Evolutionary conservation across 2,113 vertebrate species (phyloP).

Genomic region (Cyanocitta stelleri): DNA sequence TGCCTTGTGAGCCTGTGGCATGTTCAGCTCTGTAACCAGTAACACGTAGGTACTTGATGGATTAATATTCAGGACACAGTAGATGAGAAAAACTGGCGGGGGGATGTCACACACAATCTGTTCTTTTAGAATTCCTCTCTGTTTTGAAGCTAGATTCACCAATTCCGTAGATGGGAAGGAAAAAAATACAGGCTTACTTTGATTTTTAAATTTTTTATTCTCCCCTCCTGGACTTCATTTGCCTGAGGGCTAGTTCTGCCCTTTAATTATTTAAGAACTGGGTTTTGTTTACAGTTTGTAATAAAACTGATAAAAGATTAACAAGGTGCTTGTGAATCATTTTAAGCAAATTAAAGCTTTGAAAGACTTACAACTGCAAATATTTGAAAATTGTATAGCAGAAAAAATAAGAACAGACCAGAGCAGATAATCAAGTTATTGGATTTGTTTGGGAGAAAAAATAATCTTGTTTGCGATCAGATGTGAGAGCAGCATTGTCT

Average conservation of each 20-base stretch:
- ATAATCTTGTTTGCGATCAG: not conserved
- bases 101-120: slow-evolving; percentile 38
- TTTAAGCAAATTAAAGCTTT: slow-evolving; percentile 54
- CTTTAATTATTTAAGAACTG: slow-evolving; percentile 67
- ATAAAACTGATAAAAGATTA: slow-evolving; percentile 70
- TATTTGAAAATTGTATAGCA: slow-evolving; percentile 33
- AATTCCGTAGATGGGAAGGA: not conserved
- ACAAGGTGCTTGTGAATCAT: slow-evolving; percentile 56
- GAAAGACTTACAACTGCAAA: slow-evolving; percentile 47
- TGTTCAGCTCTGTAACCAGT: not conserved
- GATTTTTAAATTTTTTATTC: slow-evolving; percentile 3
- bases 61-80: slow-evolving; percentile 58
- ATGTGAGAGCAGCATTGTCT: not conserved
- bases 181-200: not conserved
- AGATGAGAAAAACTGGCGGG: slow-evolving; percentile 18
- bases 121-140: slow-evolving; percentile 11
- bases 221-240: not conserved
- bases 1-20: not conserved
- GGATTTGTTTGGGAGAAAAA: slow-evolving; percentile 25
- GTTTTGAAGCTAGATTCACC: not conserved
- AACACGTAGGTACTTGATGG: not conserved
- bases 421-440: slow-evolving; percentile 29
- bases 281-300: slow-evolving; percentile 70
- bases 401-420: not conserved
- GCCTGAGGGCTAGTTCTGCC: slow-evolving; percentile 44